Evolutionary conservation across 2,888 invertebrate genomes (phyloP).

Genomic region (Hemistola chrysoprasaria): DNA sequence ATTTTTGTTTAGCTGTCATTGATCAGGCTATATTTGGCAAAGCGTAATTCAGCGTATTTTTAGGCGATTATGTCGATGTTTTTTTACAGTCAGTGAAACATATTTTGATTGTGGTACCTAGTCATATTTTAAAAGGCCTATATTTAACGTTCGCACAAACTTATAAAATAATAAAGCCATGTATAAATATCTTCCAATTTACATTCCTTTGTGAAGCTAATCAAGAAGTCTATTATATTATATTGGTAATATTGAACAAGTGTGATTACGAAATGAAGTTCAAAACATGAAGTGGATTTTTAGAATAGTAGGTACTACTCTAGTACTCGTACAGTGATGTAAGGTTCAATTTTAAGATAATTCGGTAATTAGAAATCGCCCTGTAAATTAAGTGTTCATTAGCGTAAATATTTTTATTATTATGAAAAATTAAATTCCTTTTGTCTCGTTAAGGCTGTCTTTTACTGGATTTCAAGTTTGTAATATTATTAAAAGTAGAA

Average conservation of each 20-base stretch:
- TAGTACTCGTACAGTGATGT: conserved; percentile 47
- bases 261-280: conserved; percentile 74
- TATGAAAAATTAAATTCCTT: conserved; percentile 57
- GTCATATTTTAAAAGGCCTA: conserved; percentile 77
- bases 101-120: conserved; percentile 60
- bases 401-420: conserved; percentile 59
- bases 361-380: conserved; percentile 61
- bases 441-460: conserved; percentile 70
- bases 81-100: neutral
- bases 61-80: too few relatives aligned
- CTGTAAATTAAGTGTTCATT: conserved; percentile 79
- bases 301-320: conserved; percentile 50
- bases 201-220: conserved; percentile 68
- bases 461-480: conserved; percentile 66
- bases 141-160: conserved; percentile 72
- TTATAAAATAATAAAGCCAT: conserved; percentile 36
- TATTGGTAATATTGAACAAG: conserved; percentile 34
- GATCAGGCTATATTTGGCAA: too few relatives aligned
- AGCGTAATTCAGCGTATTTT: too few relatives aligned
- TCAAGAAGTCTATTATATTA: conserved; percentile 15
- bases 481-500: conserved; percentile 62
- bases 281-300: conserved; percentile 62
- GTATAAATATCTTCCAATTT: conserved; percentile 62
- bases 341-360: conserved; percentile 72
- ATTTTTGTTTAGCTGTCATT: too few relatives aligned